A percentile compares a stretch with the other conserved stretches of the same genome.
These are phyloP conservation scores for Cheirogaleus medius DNA, from an alignment of 2,113 vertebrate species.

Conservation along the genomic window DNA sequence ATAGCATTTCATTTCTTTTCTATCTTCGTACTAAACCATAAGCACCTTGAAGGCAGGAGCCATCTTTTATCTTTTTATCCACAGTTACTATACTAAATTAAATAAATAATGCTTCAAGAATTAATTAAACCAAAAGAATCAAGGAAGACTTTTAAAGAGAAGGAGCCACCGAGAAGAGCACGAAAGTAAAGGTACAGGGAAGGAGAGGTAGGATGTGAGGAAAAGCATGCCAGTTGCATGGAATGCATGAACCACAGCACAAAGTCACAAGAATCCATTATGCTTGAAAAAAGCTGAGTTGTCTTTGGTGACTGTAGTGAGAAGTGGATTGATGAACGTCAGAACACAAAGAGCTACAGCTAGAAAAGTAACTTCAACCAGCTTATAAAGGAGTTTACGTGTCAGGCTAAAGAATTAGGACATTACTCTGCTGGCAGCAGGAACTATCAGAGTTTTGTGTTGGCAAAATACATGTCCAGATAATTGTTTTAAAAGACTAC, in stretches of 20 bases:
- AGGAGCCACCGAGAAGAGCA: not conserved
- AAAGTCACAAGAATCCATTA: not conserved
- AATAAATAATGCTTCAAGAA: not conserved
- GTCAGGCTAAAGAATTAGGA: not conserved
- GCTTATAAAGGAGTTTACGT: not conserved
- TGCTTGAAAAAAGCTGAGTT: not conserved
- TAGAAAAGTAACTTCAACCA: not conserved
- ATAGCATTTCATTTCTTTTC: not conserved
- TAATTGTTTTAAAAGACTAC: not conserved
- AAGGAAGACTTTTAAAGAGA: not conserved
- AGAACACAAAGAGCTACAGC: not conserved
- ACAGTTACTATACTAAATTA: not conserved
- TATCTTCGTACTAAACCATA: not conserved
- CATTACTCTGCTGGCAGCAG: not conserved
- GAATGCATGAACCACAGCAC: not conserved
- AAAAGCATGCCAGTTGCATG: accelerated
- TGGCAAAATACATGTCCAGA: not conserved
- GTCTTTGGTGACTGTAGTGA: not conserved
- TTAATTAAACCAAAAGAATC: not conserved
- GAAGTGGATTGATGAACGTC: not conserved
- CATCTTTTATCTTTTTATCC: not conserved
- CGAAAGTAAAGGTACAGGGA: not conserved
- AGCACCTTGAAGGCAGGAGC: not conserved
- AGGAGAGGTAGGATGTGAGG: not conserved
- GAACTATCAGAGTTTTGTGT: not conserved